Evolutionary conservation across 1,140 invertebrate species (phyloP).

Genomic region (Zaprionus davidi): DNA sequence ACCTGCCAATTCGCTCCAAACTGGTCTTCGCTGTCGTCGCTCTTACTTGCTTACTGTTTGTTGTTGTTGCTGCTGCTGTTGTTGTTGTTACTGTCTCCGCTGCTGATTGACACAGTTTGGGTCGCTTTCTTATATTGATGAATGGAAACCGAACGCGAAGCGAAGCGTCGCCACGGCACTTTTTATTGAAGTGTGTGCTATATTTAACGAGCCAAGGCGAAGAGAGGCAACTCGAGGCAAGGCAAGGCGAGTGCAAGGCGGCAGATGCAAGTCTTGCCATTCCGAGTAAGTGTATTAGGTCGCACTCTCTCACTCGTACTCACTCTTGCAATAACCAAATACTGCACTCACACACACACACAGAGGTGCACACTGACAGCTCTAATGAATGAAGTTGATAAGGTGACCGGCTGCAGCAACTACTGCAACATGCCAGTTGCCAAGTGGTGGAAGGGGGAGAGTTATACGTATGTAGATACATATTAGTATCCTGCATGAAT

Average conservation of each 20-base stretch:
- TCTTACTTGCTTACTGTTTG: background rate
- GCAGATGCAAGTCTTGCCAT: constrained; percentile 64
- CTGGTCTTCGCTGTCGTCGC: constrained; percentile 32
- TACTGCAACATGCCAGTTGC: constrained; percentile 25
- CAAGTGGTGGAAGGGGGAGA: constrained; percentile 21
- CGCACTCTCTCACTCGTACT: constrained; percentile 25
- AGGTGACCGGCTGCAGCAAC: constrained; percentile 41
- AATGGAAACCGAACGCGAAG: constrained; percentile 63
- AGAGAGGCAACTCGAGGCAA: background rate
- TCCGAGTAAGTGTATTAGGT: constrained; percentile 55
- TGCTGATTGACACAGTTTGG: constrained; percentile 56
- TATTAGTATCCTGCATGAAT: too few relatives aligned
- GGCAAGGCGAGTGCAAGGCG: background rate
- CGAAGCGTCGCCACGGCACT: constrained; percentile 55
- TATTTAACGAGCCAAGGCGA: constrained; percentile 60
- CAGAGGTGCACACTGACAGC: constrained; percentile 40
- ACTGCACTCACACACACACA: constrained; percentile 7
- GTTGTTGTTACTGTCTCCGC: constrained; percentile 8
- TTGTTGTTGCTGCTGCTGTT: background rate
- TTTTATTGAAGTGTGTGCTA: constrained; percentile 80
- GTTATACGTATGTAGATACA: background rate
- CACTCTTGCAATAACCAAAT: constrained; percentile 18
- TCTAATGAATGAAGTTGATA: constrained; percentile 79
- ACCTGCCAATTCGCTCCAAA: constrained; percentile 73
- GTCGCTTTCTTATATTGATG: constrained; percentile 57